Percentiles rank a stretch among this genome's conserved stretches.
phyloP scores from a whole-genome alignment of 1,140 invertebrate species.

The Asobara japonica region DNA sequence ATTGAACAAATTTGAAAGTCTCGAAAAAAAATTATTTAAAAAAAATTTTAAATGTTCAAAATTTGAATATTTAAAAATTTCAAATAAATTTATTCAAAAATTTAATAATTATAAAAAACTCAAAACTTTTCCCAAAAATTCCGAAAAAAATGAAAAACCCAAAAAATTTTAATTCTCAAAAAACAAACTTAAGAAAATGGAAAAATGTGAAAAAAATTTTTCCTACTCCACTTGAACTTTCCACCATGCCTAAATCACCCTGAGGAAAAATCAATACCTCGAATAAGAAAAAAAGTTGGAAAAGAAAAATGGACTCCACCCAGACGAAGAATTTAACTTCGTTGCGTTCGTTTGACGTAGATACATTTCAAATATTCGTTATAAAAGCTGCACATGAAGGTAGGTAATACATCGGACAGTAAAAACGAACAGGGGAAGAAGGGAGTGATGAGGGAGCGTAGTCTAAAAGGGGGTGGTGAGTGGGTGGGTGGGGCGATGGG shows the following conservation, averaged over 20 bases:
- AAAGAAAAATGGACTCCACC: background rate
- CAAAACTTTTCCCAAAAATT: too few relatives aligned
- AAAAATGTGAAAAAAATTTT: too few relatives aligned
- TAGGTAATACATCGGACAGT: background rate
- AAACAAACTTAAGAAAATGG: too few relatives aligned
- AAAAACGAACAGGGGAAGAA: background rate
- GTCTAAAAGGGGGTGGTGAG: background rate
- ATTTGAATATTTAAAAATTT: too few relatives aligned
- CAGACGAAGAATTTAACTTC: background rate
- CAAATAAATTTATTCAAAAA: too few relatives aligned
- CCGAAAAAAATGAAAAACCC: too few relatives aligned
- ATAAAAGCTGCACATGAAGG: conserved; percentile 3
- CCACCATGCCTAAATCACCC: background rate
- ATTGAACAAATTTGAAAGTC: too few relatives aligned
- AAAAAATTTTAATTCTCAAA: too few relatives aligned
- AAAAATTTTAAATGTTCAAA: too few relatives aligned
- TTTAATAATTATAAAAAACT: too few relatives aligned
- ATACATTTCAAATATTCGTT: conserved; percentile 12
- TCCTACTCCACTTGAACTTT: background rate
- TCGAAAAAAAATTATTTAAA: too few relatives aligned
- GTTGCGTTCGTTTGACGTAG: background rate
- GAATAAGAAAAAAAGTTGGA: background rate
- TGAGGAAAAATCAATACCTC: background rate
- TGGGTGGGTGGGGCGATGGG: too few relatives aligned
- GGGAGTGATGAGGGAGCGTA: background rate